Evolutionary conservation across 2,888 invertebrate species (phyloP), one percentile per base, ranked within the genome.

Genomic region (Macaria liturata): DNA sequence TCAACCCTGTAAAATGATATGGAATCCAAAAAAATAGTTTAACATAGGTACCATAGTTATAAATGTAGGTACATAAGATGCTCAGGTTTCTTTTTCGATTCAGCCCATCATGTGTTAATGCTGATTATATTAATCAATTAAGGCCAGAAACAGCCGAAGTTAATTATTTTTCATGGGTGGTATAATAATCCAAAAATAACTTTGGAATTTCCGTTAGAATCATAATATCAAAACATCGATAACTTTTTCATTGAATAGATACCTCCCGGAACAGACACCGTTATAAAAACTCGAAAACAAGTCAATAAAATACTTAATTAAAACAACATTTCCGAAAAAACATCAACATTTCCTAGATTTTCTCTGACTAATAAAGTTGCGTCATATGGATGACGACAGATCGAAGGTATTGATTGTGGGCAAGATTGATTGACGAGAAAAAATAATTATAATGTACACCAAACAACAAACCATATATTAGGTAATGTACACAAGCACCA

Each of bases 181-280:
- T 9, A 20, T 20, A 50, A 32, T 9, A 2, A 47, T 32, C 53
- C 32, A 42, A 47, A 54, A 54, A 52, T 46, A 46, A 6, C 3
- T 9, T 32, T 32, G 32, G 3, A 46, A 30, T 32, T 9, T 46
- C 53, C 47, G 47, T 42, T 47, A 54, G 32, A 32, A 32, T 20
- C 40, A 39, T 2, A 20, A 20, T 42, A 39, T n/a, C 8, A 34
- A 43, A 39, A 45, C 31, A 47, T 9, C 42, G 43, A 54, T 42
- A 39, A 46, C 40, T n/a, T 1, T 31, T 31, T 53, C 4, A 9
- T 20, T 32, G 34, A 5, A 34, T 9, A 37, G 32, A 46, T 5
- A 8, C 40, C 6, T 43, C 54, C 54, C 47, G 54, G 54, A 54
- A 47, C 40, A 46, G 31, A 42, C 46, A 47, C 47, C 47, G 42